These are phyloP conservation scores for Eleutherodactylus coqui DNA, from an alignment of 2,797 vertebrate genomes.

Conservation along the genomic window DNA sequence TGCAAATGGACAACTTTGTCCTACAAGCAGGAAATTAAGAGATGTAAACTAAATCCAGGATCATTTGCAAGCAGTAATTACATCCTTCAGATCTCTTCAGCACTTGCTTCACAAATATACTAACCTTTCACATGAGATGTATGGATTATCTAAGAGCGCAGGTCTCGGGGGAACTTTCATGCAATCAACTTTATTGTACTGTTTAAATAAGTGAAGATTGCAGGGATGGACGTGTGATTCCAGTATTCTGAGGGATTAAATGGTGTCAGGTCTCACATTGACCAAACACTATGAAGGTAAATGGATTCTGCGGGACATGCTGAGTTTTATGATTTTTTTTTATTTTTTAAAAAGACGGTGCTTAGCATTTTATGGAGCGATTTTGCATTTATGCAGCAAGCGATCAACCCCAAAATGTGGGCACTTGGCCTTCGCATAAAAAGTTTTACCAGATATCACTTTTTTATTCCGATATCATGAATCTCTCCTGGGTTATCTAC, in stretches of 20 bases:
- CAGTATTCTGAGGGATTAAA: slow-evolving; percentile 1
- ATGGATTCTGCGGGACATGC: neutral
- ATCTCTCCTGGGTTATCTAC: too few relatives aligned
- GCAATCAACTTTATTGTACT: slow-evolving; percentile 45
- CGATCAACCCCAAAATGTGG: too few relatives aligned
- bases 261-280: neutral
- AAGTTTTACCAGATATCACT: too few relatives aligned
- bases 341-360: too few relatives aligned
- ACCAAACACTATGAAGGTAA: neutral
- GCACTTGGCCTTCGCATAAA: too few relatives aligned
- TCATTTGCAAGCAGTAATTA: slow-evolving; percentile 57
- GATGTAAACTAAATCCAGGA: slow-evolving; percentile 52
- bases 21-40: slow-evolving; percentile 41
- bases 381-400: too few relatives aligned
- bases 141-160: slow-evolving; percentile 43
- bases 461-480: too few relatives aligned
- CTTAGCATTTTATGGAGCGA: too few relatives aligned
- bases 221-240: slow-evolving; percentile 25
- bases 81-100: slow-evolving; percentile 42
- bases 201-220: slow-evolving; percentile 54
- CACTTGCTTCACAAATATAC: slow-evolving; percentile 45
- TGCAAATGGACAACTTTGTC: slow-evolving; percentile 38
- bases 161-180: slow-evolving; percentile 33
- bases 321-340: neutral
- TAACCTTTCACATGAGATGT: slow-evolving; percentile 54